These are phyloP conservation scores for Polyommatus iphigenia DNA, from an alignment of 2,888 invertebrate species.

Conservation along the genomic window DNA sequence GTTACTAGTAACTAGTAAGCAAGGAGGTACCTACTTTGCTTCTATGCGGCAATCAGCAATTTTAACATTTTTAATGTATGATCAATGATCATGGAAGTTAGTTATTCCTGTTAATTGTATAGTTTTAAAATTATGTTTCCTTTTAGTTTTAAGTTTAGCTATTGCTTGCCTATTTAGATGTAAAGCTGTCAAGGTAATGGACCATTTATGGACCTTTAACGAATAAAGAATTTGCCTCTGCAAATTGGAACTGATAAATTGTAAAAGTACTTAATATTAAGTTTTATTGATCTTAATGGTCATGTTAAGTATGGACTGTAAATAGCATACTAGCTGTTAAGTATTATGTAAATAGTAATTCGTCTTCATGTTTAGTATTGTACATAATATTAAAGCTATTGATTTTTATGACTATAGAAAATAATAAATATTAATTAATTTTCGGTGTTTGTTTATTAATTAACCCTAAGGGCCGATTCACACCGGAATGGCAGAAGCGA, in stretches of 20 bases:
- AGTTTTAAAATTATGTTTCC: not conserved
- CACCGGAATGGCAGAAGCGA: no score
- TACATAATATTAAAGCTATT: slow-evolving; percentile 19
- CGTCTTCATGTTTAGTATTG: not conserved
- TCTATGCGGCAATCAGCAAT: not conserved
- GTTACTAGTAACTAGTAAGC: no score
- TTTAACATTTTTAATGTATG: not conserved
- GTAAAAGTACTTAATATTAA: slow-evolving; percentile 15
- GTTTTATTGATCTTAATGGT: not conserved
- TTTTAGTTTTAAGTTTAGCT: not conserved
- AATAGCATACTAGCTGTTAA: not conserved
- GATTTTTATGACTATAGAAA: not conserved
- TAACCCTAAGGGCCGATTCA: no score
- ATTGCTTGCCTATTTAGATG: not conserved
- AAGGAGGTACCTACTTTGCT: not conserved
- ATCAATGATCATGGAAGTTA: not conserved
- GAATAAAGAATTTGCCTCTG: not conserved
- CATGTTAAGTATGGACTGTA: not conserved
- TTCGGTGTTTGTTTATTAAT: not conserved
- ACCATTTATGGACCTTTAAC: not conserved
- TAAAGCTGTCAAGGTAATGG: not conserved
- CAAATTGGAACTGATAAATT: slow-evolving; percentile 30
- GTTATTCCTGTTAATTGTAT: no score
- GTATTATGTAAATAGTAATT: slow-evolving; percentile 20
- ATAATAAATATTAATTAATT: slow-evolving; percentile 6